Percentiles rank a stretch among this genome's conserved stretches.
Evolutionary conservation across 1,140 invertebrate genomes (phyloP).

Genomic region (Euschistus heros): DNA sequence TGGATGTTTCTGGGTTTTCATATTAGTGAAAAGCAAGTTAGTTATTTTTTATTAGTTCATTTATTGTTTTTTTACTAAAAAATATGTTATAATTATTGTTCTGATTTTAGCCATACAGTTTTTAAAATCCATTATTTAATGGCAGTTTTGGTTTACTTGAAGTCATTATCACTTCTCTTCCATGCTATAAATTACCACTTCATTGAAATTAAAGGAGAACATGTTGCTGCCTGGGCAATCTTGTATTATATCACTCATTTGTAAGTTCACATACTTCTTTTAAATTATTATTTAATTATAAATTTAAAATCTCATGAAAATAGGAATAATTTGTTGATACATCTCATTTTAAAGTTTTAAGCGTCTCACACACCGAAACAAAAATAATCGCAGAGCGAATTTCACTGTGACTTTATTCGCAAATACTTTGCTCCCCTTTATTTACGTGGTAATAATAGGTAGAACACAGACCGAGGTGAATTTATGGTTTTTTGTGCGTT

Average conservation of each 20-base stretch:
- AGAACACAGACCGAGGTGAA: too few relatives aligned
- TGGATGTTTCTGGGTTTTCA: constrained; percentile 83
- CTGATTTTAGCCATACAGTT: constrained; percentile 56
- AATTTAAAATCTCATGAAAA: not conserved
- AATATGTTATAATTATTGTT: not conserved
- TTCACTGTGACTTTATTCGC: too few relatives aligned
- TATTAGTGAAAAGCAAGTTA: constrained; percentile 73
- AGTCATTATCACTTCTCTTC: constrained; percentile 84
- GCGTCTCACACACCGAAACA: too few relatives aligned
- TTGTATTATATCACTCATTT: constrained; percentile 94
- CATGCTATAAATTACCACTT: constrained; percentile 96
- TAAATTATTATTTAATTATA: not conserved
- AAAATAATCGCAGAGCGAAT: too few relatives aligned
- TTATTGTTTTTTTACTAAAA: not conserved
- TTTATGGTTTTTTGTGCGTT: too few relatives aligned
- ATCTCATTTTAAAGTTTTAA: not conserved
- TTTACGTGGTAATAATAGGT: too few relatives aligned
- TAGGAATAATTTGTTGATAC: constrained; percentile 21
- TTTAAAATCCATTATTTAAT: constrained; percentile 97
- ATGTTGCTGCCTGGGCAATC: constrained; percentile 94
- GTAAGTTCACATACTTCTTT: constrained; percentile 39
- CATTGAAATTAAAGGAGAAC: constrained; percentile 85
- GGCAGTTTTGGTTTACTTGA: constrained; percentile 86
- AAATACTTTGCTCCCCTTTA: too few relatives aligned
- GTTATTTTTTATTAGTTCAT: constrained; percentile 27